Evolutionary conservation across 2,113 vertebrate species (phyloP).

Genomic region (Gracilinanus agilis): DNA sequence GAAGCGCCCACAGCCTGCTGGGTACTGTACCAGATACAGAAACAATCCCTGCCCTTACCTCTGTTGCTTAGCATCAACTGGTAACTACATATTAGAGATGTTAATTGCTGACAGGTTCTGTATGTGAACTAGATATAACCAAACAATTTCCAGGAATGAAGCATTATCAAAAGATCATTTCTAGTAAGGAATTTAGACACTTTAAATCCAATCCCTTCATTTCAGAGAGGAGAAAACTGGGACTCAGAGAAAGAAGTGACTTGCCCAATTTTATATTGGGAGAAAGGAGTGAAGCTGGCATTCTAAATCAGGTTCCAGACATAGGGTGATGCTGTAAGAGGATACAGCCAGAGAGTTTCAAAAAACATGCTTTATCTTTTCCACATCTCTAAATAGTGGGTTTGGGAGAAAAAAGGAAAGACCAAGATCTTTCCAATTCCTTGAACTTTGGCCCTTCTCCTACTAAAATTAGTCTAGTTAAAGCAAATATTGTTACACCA

Average conservation of each 20-base stretch:
- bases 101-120: background rate
- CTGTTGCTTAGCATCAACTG: background rate
- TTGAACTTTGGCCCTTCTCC: background rate
- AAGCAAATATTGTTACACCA: background rate
- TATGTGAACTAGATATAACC: background rate
- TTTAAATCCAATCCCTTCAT: background rate
- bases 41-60: background rate
- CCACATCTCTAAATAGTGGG: background rate
- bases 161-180: background rate
- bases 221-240: background rate
- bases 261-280: background rate
- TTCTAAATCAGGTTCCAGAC: background rate
- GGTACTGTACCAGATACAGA: background rate
- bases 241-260: background rate
- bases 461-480: background rate
- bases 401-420: background rate
- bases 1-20: background rate
- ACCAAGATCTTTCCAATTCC: background rate
- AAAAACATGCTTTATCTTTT: background rate
- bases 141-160: background rate
- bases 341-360: background rate
- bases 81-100: background rate
- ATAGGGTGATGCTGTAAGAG: background rate
- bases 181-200: background rate
- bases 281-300: background rate